These are phyloP conservation scores for Thereuonema tuberculata DNA, from an alignment of 1,140 invertebrate genomes.

Conservation along the genomic window DNA sequence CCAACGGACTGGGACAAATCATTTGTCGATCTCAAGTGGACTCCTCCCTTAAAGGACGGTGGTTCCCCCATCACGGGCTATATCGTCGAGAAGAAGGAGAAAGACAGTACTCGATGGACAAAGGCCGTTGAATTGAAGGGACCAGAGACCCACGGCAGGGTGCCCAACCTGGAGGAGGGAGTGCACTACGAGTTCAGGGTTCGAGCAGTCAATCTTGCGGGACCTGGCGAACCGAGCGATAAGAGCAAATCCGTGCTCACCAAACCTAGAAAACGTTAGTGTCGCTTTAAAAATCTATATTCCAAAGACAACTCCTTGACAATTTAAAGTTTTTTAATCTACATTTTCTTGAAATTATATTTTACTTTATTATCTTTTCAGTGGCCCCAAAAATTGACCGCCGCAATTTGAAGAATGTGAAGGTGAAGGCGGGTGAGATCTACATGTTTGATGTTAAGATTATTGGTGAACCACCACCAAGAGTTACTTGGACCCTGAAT, in stretches of 20 bases:
- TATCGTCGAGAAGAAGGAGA: constrained; percentile 84
- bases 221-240: constrained; percentile 58
- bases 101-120: constrained; percentile 69
- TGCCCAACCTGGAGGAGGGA: constrained; percentile 48
- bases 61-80: constrained; percentile 87
- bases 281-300: constrained; percentile 16
- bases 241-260: constrained; percentile 56
- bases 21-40: constrained; percentile 83
- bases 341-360: not conserved
- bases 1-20: constrained; percentile 89
- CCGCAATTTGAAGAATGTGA: constrained; percentile 56
- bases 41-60: constrained; percentile 71
- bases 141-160: constrained; percentile 24
- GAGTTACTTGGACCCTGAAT: constrained; percentile 54
- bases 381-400: constrained; percentile 86
- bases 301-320: not conserved
- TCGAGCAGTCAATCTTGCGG: constrained; percentile 45
- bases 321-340: not conserved
- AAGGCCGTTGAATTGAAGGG: constrained; percentile 60
- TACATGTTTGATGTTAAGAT: constrained; percentile 71
- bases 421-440: constrained; percentile 65
- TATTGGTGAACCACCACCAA: constrained; percentile 66
- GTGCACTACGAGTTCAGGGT: constrained; percentile 78
- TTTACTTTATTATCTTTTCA: constrained; percentile 31
- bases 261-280: constrained; percentile 73